phyloP scores from a whole-genome alignment of 2,888 invertebrate species.

The Stenichneumon culpator region DNA sequence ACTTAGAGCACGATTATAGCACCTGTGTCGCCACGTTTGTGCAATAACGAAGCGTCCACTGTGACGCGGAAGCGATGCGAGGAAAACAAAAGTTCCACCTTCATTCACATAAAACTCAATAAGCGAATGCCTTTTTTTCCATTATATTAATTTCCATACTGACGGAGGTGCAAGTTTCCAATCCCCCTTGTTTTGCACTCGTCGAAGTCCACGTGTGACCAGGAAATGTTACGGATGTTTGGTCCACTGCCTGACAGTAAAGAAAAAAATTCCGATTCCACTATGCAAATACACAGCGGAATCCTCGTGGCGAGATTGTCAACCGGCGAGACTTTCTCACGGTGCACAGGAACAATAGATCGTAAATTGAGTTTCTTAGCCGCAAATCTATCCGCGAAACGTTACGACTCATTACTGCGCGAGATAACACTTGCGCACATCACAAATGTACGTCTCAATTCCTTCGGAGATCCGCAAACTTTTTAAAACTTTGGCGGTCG shows the following conservation, averaged over 20 bases:
- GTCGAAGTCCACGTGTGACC: neutral
- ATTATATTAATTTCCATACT: neutral
- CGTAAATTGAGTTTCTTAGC: slow-evolving; percentile 37
- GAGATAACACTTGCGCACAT: slow-evolving; percentile 3
- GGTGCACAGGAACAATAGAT: slow-evolving; percentile 6
- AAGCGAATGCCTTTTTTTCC: slow-evolving; percentile 5
- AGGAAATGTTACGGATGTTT: slow-evolving; percentile 29
- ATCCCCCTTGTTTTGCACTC: neutral
- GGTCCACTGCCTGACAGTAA: neutral
- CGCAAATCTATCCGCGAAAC: slow-evolving; percentile 41
- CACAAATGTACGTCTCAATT: slow-evolving; percentile 1
- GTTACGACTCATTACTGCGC: slow-evolving; percentile 1
- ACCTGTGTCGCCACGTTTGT: neutral
- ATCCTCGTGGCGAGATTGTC: slow-evolving; percentile 35
- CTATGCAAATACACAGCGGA: slow-evolving; percentile 21
- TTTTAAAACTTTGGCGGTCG: slow-evolving; percentile 4
- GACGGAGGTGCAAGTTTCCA: slow-evolving; percentile 16
- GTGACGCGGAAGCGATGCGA: slow-evolving; percentile 6
- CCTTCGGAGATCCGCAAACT: slow-evolving; percentile 4
- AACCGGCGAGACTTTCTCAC: neutral
- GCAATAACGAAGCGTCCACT: neutral
- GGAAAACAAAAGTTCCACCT: neutral
- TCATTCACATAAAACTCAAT: slow-evolving; percentile 6
- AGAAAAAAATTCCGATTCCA: slow-evolving; percentile 29
- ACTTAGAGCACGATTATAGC: slow-evolving; percentile 6